Evolutionary conservation across 2,797 vertebrate genomes (phyloP).

Genomic region (Gorsachius magnificus): DNA sequence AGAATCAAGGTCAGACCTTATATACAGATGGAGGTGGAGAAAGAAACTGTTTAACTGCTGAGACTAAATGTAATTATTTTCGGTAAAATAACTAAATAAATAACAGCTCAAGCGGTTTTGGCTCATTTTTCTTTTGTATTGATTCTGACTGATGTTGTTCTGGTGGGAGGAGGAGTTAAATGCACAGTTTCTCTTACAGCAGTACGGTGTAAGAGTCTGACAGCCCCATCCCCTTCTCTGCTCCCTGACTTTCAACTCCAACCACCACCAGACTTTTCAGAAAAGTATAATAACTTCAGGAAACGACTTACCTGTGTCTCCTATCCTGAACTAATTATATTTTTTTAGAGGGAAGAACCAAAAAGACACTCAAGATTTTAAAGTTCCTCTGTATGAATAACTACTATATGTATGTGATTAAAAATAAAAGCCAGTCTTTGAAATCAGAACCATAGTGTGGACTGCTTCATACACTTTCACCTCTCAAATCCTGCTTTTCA

Average conservation of each 20-base stretch:
- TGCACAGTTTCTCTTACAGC: constrained; percentile 71
- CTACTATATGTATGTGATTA: constrained; percentile 83
- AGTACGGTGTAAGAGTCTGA: constrained; percentile 4
- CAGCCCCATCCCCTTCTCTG: not conserved
- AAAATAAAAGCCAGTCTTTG: constrained; percentile 86
- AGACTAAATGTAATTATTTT: constrained; percentile 58
- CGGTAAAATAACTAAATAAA: not conserved
- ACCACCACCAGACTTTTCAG: constrained; percentile 71
- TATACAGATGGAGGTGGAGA: constrained; percentile 40
- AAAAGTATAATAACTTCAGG: constrained; percentile 39
- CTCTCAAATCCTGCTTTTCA: not conserved
- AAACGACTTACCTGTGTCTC: constrained; percentile 61
- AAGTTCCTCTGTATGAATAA: constrained; percentile 86
- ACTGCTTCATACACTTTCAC: not conserved
- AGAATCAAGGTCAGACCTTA: not conserved
- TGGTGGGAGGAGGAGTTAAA: constrained; percentile 73
- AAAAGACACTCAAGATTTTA: constrained; percentile 83
- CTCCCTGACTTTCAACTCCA: constrained; percentile 69
- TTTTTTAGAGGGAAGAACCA: constrained; percentile 33
- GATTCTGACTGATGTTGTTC: constrained; percentile 75
- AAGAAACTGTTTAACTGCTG: constrained; percentile 67
- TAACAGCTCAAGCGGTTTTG: not conserved
- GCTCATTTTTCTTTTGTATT: constrained; percentile 67
- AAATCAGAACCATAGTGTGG: constrained; percentile 68
- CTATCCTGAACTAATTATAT: not conserved